Base-by-base conservation (phyloP, 2,113 vertebrate species). In the Pseudonaja textilis region DNA sequence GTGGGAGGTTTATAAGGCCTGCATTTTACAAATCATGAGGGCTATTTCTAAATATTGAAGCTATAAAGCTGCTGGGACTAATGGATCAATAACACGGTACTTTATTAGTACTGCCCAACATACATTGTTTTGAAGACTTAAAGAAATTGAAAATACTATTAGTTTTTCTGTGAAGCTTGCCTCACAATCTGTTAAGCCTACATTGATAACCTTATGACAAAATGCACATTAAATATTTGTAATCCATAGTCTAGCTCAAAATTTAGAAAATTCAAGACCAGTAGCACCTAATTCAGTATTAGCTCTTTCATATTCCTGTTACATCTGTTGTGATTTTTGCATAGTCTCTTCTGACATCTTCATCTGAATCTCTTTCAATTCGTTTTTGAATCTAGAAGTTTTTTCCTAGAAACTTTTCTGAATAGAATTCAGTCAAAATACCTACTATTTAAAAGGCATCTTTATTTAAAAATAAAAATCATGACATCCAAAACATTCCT, bases 1-100 rank as follows among this genome's bases (percentile, higher is more conserved):
- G 50, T 88, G 18, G 42, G 5, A 91, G 61, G 91, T 86, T 29
- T 54, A 90, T 91, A 92, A 95, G 93, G 25, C 9, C 50, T 69
- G 54, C 47, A 20, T 1, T 93, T 94, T 91, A 56, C 91, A 45
- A 94, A 10, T 2, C 90, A 45, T 74, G 34, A n/a, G 81, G 87
- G 56, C 89, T 89, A 88, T 10, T 88, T 16, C 91, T 3, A 2
- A 55, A n/a, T 23, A 89, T 57, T 94, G 89, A 23, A 92, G 90
- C 90, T 92, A 91, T 18, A 91, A 42, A 0, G 23, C 3, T 45
- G 0, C 88, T 91, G n/a, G 42, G 18, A 4, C 45, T 89, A 94
- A 94, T 59, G 85, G 89, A 88, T 0, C 69, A 0, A 89, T 8
- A 88, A 64, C 4, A 47, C 14, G 50, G 12, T 94, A 86, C 5